Conservation (phyloP, 2,113 vertebrate genomes). For the Hemichromis elongatus region DNA sequence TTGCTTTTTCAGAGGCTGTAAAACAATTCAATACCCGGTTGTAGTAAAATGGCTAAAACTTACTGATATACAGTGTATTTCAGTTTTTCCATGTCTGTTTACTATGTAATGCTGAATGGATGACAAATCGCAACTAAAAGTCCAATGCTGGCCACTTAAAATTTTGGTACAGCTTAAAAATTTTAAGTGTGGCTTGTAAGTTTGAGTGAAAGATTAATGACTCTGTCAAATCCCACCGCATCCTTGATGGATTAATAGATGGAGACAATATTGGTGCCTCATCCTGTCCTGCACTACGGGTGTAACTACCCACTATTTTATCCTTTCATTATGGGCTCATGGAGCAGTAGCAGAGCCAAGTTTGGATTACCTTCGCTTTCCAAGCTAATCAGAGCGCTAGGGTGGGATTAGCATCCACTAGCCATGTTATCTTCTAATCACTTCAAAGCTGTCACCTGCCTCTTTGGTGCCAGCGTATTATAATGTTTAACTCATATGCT, state of each 20-base stretch:
- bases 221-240: background rate
- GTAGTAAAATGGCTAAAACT: background rate
- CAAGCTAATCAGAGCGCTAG: slow-evolving; percentile 9
- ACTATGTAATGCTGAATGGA: background rate
- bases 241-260: background rate
- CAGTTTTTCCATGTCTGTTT: background rate
- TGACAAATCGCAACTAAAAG: background rate
- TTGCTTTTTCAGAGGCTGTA: background rate
- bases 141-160: background rate
- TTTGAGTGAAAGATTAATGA: background rate
- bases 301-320: background rate
- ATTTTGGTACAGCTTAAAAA: background rate
- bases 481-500: background rate
- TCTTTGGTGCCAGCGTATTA: background rate
- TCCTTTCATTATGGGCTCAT: background rate
- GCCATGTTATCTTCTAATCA: slow-evolving; percentile 24
- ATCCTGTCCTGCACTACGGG: background rate
- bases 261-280: background rate
- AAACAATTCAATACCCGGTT: background rate
- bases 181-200: background rate
- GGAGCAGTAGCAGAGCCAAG: background rate
- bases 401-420: slow-evolving; percentile 11
- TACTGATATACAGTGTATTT: background rate
- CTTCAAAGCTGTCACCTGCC: background rate
- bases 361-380: slow-evolving; percentile 1